Percentiles rank a stretch among this genome's conserved stretches.
Conservation (phyloP, 2,888 invertebrate genomes). For the Chironomus tentans region DNA sequence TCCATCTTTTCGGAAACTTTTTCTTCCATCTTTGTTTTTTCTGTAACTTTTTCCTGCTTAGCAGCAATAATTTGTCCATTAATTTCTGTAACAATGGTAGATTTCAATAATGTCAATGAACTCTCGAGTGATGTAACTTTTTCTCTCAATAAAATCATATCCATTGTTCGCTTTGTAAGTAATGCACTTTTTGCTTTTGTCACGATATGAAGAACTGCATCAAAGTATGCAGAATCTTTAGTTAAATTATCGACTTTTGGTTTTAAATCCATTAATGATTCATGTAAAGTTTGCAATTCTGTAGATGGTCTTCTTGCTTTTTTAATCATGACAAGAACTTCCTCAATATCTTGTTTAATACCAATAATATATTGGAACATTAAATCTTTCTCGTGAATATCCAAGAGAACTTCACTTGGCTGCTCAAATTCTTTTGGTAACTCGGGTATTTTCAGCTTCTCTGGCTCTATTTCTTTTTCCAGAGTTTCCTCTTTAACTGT, state of each 20-base stretch:
- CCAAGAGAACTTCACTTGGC: background rate
- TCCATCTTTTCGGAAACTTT: background rate
- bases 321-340: background rate
- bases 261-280: background rate
- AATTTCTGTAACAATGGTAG: constrained; percentile 27
- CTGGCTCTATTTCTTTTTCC: constrained; percentile 29
- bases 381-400: background rate
- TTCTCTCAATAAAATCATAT: background rate
- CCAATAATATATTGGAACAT: background rate
- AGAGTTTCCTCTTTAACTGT: constrained; percentile 27
- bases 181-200: background rate
- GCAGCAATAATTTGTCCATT: constrained; percentile 28
- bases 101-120: constrained; percentile 11
- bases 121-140: background rate
- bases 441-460: constrained; percentile 28
- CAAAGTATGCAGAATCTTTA: background rate
- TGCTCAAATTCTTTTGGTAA: constrained; percentile 17
- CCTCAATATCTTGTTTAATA: background rate
- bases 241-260: background rate
- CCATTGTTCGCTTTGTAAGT: background rate
- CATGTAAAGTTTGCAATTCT: background rate
- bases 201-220: background rate
- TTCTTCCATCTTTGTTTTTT: constrained; percentile 1
- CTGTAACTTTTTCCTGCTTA: constrained; percentile 30
- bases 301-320: background rate